Base-by-base conservation (phyloP, 35 echinoderm and acorn worm genomes). In the Eucidaris tribuloides region DNA sequence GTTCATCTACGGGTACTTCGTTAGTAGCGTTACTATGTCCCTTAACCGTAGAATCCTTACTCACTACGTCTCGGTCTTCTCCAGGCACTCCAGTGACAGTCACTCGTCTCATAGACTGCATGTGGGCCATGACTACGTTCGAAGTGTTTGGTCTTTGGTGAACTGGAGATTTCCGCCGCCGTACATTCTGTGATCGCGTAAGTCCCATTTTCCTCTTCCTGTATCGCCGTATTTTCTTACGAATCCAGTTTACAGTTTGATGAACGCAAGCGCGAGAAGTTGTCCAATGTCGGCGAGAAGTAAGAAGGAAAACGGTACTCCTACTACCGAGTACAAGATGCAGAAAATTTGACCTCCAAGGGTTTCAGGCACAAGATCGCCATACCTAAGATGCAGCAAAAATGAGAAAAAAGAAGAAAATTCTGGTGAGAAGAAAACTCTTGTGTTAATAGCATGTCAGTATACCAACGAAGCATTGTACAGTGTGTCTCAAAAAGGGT, bases 241-340 rank as follows among this genome's bases (percentile, higher is more conserved):
- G 17, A 76, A 3, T 9, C 40, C n/a, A n/a, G n/a, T n/a, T n/a
- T n/a, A n/a, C n/a, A 74, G 17, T 22, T 36, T 32, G 5, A 71
- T 48, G 45, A 84, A 63, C 2, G 29, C 43, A 2, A 62, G 55
- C 5, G 96, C 96, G 0, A 99, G 87, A 25, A 99, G 59, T 4
- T 79, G 77, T 23, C 96, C 96, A 17, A 99, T 85, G 79, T 87
- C 90, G 7, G 90, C 96, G 13, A 97, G 44, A 45, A 93, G 81
- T 19, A 89, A 86, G 42, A 99, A 74, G 0, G 87, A 87, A 9
- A 93, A 68, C 0, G 96, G 87, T 5, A 93, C 85, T 5, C 96
- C 90, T 43, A 99, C 54, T 1, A 76, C 58, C 19, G 91, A 83
- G 83, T 99, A 99, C 22, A 93, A 39, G 22, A 89, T 77, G 32